Evolutionary conservation across 2,113 vertebrate species (phyloP).

Genomic region (Nicator chloris): DNA sequence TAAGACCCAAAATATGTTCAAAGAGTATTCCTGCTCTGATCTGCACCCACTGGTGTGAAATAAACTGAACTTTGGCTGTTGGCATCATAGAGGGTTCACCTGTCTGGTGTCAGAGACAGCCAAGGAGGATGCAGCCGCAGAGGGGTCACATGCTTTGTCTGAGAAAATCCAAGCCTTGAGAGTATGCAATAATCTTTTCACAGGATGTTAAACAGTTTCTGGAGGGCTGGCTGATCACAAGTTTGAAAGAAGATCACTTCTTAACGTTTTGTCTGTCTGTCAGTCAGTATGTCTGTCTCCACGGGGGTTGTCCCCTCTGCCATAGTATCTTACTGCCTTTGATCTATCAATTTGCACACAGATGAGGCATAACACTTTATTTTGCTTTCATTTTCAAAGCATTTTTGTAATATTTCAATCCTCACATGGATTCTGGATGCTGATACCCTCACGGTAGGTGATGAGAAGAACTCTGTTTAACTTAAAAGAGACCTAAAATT

Average conservation of each 20-base stretch:
- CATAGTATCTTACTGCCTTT: neutral
- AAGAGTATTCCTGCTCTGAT: neutral
- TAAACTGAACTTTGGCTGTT: neutral
- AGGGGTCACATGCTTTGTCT: neutral
- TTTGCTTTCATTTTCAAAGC: neutral
- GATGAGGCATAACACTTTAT: neutral
- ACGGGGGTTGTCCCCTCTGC: neutral
- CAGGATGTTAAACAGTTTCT: neutral
- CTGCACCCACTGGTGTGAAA: neutral
- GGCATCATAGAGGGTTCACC: neutral
- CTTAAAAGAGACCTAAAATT: neutral
- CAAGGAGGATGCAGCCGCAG: neutral
- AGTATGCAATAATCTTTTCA: neutral
- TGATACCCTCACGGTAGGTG: rapidly evolving
- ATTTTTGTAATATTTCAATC: neutral
- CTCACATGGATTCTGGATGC: neutral
- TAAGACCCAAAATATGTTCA: neutral
- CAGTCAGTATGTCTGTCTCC: neutral
- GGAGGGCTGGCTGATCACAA: neutral
- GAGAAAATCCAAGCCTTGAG: neutral
- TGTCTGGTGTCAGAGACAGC: neutral
- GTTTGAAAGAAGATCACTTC: neutral
- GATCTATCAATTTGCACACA: neutral
- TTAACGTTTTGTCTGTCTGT: neutral
- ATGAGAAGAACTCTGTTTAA: neutral